Base-by-base conservation (phyloP, 1,140 invertebrate genomes). In the Platyscapa corneri region DNA sequence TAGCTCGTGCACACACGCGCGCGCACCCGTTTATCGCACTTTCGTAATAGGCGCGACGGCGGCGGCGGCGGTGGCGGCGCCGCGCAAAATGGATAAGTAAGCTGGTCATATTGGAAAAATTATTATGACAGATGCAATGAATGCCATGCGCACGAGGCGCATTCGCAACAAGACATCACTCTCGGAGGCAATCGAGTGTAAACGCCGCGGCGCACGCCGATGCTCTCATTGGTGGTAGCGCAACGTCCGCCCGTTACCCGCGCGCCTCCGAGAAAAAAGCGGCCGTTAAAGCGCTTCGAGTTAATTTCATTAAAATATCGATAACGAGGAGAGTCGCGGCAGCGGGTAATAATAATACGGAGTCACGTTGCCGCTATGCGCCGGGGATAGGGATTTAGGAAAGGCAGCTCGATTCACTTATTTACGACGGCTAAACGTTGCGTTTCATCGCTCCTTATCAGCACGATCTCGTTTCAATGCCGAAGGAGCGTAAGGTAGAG, bases 111-210 rank as follows among this genome's bases (percentile, higher is more conserved):
- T 39, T 72, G 80, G 74, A 86, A 86, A 86, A 86, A 86, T 86
- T 79, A 78, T 83, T 82, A 82, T 86, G 85, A 86, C 85, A 86
- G 85, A 86, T 82, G 79, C 65, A 85, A 75, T 85, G 60, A 85
- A 75, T 85, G 60, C 78, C 34, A n/a, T 42, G 56, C 75, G 27
- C 53, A 53, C 42, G 46, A 49, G 70, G 74, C 18, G 75, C 75
- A 49, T 77, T 49, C 49, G 75, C 70, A 83, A 60, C n/a, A 64
- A 76, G 82, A 53, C 82, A 75, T 84, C 82, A 53, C 82, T 84
- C 56, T 65, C 74, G 56, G 7, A 49, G 18, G 34, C 53, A 53
- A 72, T 84, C 76, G 64, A 78, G 64, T 72, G 83, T 32, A 76
- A 79, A 79, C 39, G 53, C 34, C 27, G 3, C 1, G 20, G 67